Conservation (phyloP, 2,888 invertebrate genomes). For the Philonicus albiceps region DNA sequence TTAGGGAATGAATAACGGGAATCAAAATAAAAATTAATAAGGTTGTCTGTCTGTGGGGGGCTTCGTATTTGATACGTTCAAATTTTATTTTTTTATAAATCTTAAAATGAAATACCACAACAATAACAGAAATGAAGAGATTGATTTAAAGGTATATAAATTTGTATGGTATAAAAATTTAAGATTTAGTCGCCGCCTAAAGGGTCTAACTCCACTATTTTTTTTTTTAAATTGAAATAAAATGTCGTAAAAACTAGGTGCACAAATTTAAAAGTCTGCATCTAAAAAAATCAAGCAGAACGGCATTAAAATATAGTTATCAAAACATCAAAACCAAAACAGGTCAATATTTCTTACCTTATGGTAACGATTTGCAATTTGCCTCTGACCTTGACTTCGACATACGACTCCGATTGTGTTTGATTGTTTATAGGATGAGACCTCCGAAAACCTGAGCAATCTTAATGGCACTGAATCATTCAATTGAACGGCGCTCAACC, state of each 20-base stretch:
- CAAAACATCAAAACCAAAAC: too few relatives aligned
- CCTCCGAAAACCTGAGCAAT: neutral
- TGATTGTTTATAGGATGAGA: neutral
- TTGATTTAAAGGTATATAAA: too few relatives aligned
- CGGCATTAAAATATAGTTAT: neutral
- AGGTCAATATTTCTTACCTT: neutral
- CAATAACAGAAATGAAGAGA: too few relatives aligned
- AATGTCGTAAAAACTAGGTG: too few relatives aligned
- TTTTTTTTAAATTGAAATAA: too few relatives aligned
- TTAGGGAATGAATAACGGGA: neutral
- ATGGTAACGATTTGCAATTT: neutral
- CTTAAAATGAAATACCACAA: too few relatives aligned
- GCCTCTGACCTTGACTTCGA: neutral
- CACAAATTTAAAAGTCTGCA: too few relatives aligned
- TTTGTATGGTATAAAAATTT: too few relatives aligned
- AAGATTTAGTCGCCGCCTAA: too few relatives aligned
- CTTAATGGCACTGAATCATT: conserved; percentile 10
- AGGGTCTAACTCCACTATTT: too few relatives aligned
- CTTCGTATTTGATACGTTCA: neutral
- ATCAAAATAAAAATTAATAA: neutral
- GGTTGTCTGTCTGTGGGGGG: neutral
- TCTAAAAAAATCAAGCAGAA: neutral
- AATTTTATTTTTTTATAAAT: neutral
- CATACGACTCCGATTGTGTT: neutral
- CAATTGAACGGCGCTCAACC: conserved; percentile 14